Base-by-base conservation (phyloP, 2,113 vertebrate species). In the Todiramphus saurophagus region DNA sequence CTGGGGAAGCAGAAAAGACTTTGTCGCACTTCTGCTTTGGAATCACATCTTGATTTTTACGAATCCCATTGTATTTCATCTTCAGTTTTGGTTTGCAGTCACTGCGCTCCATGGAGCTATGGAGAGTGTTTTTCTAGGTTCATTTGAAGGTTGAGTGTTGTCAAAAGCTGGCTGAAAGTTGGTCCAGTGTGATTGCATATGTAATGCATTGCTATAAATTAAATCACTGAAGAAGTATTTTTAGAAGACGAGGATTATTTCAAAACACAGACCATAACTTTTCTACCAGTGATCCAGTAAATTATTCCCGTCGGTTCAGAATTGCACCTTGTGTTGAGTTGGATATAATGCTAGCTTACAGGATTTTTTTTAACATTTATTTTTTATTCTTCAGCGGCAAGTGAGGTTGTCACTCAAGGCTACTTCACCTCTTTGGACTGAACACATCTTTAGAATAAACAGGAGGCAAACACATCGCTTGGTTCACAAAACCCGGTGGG, bases 181-280 rank as follows among this genome's bases (percentile, higher is more conserved):
- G 51, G n/a, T 73, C 15, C 67, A 69, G 28, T 66, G 63, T 80
- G 43, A 75, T 73, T 75, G 33, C 10, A 2, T 39, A 3, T 83
- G 60, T 59, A 53, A 76, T 64, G 33, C 64, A 75, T 81, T 81
- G 56, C 85, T 93, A 20, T 83, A 84, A 93, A 67, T 78, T 84
- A 91, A 96, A 88, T 37, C 53, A 58, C 72, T 50, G 78, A 46
- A 14, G 51, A 53, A 56, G 79, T 95, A 53, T 81, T 92, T 97
- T 92, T 96, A 83, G 90, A 89, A 92, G 66, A 53, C 35, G 51
- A 89, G 73, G 69, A n/a, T 90, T 75, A 84, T 96, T 96, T 96
- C 90, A 90, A 91, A 94, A 92, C 68, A 43, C 46, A 72, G 90
- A 5, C 66, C 27, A 2, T 83, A 93, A 64, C 53, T 95, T 93